Evolutionary conservation across 2,888 invertebrate species (phyloP), one percentile per base, ranked within the genome.

Genomic region (Scaptomyza caliginosa): DNA sequence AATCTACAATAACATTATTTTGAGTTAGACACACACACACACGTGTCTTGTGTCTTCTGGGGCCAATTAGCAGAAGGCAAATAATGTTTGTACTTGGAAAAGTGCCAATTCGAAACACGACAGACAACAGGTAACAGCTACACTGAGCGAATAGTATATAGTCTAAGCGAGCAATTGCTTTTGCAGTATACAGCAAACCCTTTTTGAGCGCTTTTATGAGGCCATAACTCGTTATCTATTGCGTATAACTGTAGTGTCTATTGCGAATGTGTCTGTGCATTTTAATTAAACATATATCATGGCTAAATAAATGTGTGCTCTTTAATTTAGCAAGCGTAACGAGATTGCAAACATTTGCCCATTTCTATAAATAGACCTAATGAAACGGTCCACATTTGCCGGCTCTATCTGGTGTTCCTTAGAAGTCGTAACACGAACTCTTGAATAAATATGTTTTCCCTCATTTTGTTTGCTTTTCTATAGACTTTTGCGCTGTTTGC

Each of bases 401-500:
- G 68, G 39, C 36, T 38, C 30, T 45, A 19, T 46, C 24, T 42
- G 36, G 39, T 54, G 67, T 81, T 86, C 80, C 80, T 69, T 69
- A 69, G 83, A 86, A 83, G 74, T 81, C 58, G 42, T 38, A 57
- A 38, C 57, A 43, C 21, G 52, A 42, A 24, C 45, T 52, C 40
- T 42, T 42, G 45, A 63, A 40, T 26, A 70, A 74, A 67, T 64
- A 67, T 55, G 43, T 55, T 26, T 45, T 54, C 8, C 58, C 32
- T 38, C 32, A 8, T 8, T 16, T 59, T 56, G 32, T 57, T 64
- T 55, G 30, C 34, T 28, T 13, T 21, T 11, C 46, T 89, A 19
- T 70, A 91, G 91, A 89, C 89, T 91, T 87, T 81, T 91, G 67
- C 88, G 90, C 60, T 91, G 90, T 69, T 83, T 91, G 70, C 88